A percentile compares a stretch with the other conserved stretches of the same genome.
phyloP scores from a whole-genome alignment of 1,140 invertebrate species.

The Procambarus virginalis region DNA sequence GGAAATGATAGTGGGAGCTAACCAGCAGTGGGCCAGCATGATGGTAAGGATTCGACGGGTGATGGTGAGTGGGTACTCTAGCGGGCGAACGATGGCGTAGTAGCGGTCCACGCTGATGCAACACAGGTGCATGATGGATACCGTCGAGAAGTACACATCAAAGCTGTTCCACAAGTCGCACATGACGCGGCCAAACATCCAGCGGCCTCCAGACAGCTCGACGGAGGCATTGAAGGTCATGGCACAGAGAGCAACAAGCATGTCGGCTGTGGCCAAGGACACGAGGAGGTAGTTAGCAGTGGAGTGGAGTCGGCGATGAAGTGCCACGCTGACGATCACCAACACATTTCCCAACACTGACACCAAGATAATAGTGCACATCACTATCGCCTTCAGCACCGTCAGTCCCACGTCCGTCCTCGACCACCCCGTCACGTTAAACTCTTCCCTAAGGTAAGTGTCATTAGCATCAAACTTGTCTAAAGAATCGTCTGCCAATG shows the following conservation, averaged over 20 bases:
- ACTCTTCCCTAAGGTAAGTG: background rate
- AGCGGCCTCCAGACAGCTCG: conserved; percentile 82
- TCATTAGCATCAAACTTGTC: background rate
- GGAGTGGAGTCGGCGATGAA: conserved; percentile 84
- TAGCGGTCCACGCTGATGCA: conserved; percentile 92
- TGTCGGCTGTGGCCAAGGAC: conserved; percentile 91
- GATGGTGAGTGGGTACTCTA: conserved; percentile 92
- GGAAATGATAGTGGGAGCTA: conserved; percentile 91
- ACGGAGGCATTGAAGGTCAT: conserved; percentile 96
- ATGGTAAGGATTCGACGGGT: conserved; percentile 82
- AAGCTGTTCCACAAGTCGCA: conserved; percentile 95
- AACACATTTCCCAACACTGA: conserved; percentile 91
- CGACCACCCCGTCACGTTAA: conserved; percentile 15
- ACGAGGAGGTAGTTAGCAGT: conserved; percentile 97
- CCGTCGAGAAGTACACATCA: conserved; percentile 80
- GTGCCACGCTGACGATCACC: conserved; percentile 86
- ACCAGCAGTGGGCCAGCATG: conserved; percentile 88
- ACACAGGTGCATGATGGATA: conserved; percentile 93
- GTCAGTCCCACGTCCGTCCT: conserved; percentile 40
- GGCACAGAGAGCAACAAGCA: conserved; percentile 91
- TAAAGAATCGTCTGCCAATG: background rate
- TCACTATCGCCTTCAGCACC: conserved; percentile 74
- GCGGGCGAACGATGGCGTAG: conserved; percentile 88
- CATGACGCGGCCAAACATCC: conserved; percentile 91
- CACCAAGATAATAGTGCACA: conserved; percentile 87